Evolutionary conservation across 2,797 vertebrate species (phyloP).

Genomic region (Natrix natrix): DNA sequence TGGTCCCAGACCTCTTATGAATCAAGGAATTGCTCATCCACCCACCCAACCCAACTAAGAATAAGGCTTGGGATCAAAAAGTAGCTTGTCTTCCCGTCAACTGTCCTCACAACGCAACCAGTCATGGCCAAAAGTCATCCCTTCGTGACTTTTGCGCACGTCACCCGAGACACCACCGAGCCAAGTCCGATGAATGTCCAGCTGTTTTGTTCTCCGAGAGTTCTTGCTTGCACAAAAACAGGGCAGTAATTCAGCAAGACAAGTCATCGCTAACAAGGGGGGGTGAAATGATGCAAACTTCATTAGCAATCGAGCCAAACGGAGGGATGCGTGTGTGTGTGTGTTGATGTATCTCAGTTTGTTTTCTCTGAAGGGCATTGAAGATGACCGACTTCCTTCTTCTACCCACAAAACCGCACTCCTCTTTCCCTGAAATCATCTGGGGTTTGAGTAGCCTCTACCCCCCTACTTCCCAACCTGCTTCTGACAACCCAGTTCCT

Average conservation of each 20-base stretch:
- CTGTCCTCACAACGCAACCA: constrained; percentile 32
- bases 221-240: constrained; percentile 46
- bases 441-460: not conserved
- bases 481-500: not conserved
- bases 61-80: not conserved
- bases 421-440: constrained; percentile 16
- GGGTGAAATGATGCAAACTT: constrained; percentile 58
- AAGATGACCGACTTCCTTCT: constrained; percentile 27
- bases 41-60: no score
- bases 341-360: constrained; percentile 35
- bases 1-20: not conserved
- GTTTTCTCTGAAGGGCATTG: constrained; percentile 26
- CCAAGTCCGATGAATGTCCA: constrained; percentile 46
- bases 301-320: constrained; percentile 34
- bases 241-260: constrained; percentile 53
- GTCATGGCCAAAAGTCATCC: constrained; percentile 36
- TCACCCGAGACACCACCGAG: constrained; percentile 51
- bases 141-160: constrained; percentile 33
- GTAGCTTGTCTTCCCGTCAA: constrained; percentile 27
- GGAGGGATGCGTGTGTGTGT: not conserved
- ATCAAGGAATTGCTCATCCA: not conserved
- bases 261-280: constrained; percentile 38
- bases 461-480: fast-evolving
- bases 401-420: constrained; percentile 10
- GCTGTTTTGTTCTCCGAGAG: not conserved